Evolutionary conservation across 2,888 invertebrate genomes (phyloP), one percentile per base, ranked within the genome.

Genomic region (Ennomos erosarius): DNA sequence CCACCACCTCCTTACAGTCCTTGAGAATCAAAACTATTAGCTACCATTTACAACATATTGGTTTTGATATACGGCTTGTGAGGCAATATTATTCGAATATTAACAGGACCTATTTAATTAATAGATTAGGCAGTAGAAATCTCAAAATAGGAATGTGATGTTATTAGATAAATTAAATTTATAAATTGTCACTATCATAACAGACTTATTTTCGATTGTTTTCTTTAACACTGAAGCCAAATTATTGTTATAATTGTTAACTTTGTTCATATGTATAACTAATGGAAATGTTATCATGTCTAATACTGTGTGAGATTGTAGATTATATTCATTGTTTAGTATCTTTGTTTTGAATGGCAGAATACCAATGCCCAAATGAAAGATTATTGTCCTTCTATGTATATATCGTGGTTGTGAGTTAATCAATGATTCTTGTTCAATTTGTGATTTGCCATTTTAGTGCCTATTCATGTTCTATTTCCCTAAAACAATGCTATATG

Each of bases 1-100:
- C 93, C 93, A 4, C 93, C 93, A 0, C 93, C 93, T 10, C 93
- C 93, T 6, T 93, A 93, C 62, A 90, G 93, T 1, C 93, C 93
- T 56, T 93, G 76, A 70, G 60, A 62, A 36, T 45, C 53, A 49
- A 51, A 62, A 67, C 42, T 26, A 26, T 46, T 37, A 37, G 8
- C n/a, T 37, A 39, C 44, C 36, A 38, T 45, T 11, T 46, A 40
- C 48, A 44, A 54, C 55, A 71, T 73, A 69, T 71, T 70, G 67
- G 66, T 70, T 66, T 63, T 63, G 70, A 63, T 67, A 63, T 67
- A 62, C 60, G 62, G 62, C 68, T 63, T 66, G 61, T 66, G 62
- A 65, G 61, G 62, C 56, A 47, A 63, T 40, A 51, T 48, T 48
- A 57, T 48, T 51, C 35, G 39, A 55, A 59, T 62, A 49, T 54